Evolutionary conservation across 1,140 invertebrate species (phyloP).

Genomic region (Achatina immaculata): DNA sequence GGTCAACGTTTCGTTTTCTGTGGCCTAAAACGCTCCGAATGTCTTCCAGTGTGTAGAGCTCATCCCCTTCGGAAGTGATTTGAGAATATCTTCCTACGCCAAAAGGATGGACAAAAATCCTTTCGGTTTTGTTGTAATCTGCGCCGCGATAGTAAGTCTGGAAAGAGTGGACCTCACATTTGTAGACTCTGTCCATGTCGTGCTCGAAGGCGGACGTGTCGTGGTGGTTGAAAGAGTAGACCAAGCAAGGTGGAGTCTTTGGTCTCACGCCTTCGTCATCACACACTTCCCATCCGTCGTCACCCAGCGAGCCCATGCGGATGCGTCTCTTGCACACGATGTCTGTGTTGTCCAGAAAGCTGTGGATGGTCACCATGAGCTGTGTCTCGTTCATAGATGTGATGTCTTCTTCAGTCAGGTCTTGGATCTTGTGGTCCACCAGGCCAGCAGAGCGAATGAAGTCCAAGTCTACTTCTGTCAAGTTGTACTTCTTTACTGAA

Average conservation of each 20-base stretch:
- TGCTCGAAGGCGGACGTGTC: neutral
- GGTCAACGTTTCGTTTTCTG: neutral
- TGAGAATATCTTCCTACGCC: constrained; percentile 2
- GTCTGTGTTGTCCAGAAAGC: constrained; percentile 56
- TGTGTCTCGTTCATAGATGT: constrained; percentile 13
- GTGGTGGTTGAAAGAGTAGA: constrained; percentile 56
- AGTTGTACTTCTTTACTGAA: constrained; percentile 16
- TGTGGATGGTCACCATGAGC: constrained; percentile 36
- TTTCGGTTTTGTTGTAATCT: neutral
- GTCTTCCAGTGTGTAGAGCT: constrained; percentile 1
- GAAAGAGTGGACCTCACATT: constrained; percentile 10
- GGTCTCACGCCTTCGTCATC: constrained; percentile 52
- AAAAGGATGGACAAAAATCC: neutral
- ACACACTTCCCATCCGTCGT: constrained; percentile 62
- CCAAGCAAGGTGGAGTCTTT: constrained; percentile 41
- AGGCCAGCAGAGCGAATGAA: neutral
- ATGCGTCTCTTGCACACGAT: constrained; percentile 47
- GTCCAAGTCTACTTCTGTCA: constrained; percentile 8
- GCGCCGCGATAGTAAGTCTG: neutral
- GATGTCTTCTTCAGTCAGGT: neutral
- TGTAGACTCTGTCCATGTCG: neutral
- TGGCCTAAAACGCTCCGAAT: constrained; percentile 12
- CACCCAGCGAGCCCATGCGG: constrained; percentile 51
- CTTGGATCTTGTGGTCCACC: constrained; percentile 8
- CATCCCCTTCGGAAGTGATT: constrained; percentile 8